phyloP scores from a whole-genome alignment of 2,113 vertebrate genomes.

The Hemiprocne comata region DNA sequence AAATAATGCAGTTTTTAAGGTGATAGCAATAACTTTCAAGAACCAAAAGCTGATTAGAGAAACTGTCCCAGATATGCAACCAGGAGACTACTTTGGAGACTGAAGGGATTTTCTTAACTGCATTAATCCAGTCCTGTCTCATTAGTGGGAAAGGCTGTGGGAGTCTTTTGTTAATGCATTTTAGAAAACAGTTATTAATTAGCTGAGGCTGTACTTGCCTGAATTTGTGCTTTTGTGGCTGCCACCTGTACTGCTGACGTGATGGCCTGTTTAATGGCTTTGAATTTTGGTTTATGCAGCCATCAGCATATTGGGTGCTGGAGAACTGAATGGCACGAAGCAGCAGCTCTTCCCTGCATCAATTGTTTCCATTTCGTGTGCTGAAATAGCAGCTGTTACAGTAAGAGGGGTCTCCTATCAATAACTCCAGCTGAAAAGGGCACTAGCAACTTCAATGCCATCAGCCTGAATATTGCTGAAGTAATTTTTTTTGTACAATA shows the following conservation, averaged over 20 bases:
- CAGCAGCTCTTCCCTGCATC: background rate
- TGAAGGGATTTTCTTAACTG: background rate
- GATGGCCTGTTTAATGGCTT: background rate
- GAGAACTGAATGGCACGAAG: background rate
- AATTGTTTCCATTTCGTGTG: background rate
- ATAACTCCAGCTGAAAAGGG: background rate
- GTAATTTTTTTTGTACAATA: background rate
- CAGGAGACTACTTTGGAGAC: background rate
- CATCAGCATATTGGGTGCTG: background rate
- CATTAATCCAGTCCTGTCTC: background rate
- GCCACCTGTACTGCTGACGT: background rate
- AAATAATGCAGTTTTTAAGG: background rate
- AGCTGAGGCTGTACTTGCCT: background rate
- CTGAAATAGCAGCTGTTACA: background rate
- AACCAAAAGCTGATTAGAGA: background rate
- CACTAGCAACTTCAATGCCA: background rate
- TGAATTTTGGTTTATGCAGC: background rate
- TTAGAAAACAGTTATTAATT: background rate
- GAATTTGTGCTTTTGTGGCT: background rate
- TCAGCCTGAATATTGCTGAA: background rate
- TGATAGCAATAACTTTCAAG: background rate
- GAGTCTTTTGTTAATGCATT: background rate
- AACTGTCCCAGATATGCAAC: background rate
- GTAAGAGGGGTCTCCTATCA: background rate
- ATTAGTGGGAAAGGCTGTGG: background rate